Base-by-base conservation (phyloP, 2,888 invertebrate genomes). In the Drosophila maculinotata region DNA sequence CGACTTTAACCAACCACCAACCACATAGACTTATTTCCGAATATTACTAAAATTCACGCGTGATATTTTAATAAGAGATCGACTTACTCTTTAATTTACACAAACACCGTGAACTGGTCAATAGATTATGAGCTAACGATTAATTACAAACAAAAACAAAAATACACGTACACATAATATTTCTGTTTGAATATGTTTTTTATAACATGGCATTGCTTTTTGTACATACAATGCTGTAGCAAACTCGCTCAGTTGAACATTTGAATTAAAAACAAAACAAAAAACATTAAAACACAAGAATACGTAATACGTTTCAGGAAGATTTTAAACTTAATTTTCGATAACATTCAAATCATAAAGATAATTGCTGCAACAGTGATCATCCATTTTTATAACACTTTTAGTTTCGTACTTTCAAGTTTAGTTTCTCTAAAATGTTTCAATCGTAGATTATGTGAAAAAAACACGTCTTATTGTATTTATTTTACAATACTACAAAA, bases 81-180 rank as follows among this genome's bases (percentile, higher is more conserved):
- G 60, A 69, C 64, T 74, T 74, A 81, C 67, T 70, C 60, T 67
- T 44, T 59, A 42, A 48, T 58, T 59, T 59, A 72, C 65, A 56
- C 54, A 44, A 68, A 82, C 76, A 59, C 76, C 76, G 57, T 69
- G 64, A 79, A 79, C 64, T 58, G 80, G 83, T 80, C 82, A 81
- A 79, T 66, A 70, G 58, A 71, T 63, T 65, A 60, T 64, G 66
- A 79, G 54, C 68, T 69, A 80, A 80, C 63, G 51, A 71, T 79
- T 64, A 42, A 36, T 60, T 72, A 14, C 17, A 15, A 36, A 10
- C 58, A 76, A 70, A 47, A 23, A 36, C 20, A 20, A 20, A 20
- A 20, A 20, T n/a, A 20, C 20, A 63, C 67, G 15, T 52, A 41
- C 36, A 54, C 42, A 57, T 48, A 45, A 52, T 54, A 51, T 41